Percentiles rank a stretch among this genome's conserved stretches.
phyloP scores from a whole-genome alignment of 2,113 vertebrate genomes.

The Mobula birostris region DNA sequence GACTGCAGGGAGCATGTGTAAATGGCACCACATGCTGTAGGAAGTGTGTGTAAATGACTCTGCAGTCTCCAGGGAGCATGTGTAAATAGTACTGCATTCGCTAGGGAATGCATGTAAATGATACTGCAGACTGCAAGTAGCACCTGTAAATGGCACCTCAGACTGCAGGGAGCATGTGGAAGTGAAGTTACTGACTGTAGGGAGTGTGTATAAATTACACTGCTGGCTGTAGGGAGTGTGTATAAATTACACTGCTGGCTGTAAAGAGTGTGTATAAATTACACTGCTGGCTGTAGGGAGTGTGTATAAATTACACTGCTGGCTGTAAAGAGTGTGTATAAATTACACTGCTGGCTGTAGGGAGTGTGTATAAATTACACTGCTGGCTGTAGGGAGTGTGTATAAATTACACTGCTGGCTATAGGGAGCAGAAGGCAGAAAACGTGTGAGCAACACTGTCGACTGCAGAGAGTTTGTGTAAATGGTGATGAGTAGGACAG shows the following conservation, averaged over 20 bases:
- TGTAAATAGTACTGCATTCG: background rate
- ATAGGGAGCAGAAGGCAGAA: background rate
- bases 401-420: too few species aligned
- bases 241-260: too few species aligned
- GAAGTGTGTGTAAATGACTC: background rate
- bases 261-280: too few species aligned
- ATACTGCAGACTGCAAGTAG: background rate
- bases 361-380: too few species aligned
- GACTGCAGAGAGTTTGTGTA: background rate
- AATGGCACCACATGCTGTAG: background rate
- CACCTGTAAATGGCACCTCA: background rate
- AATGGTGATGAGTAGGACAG: background rate
- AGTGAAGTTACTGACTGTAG: background rate
- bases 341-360: too few species aligned
- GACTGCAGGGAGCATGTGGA: background rate
- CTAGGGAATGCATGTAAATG: background rate
- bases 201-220: background rate
- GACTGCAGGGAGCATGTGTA: background rate
- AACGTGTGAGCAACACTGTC: background rate
- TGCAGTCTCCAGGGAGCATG: background rate
- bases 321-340: too few species aligned
- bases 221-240: too few species aligned
- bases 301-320: too few species aligned
- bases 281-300: too few species aligned
- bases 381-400: too few species aligned